Base-by-base conservation (phyloP, 1,140 invertebrate species). In the Dendroctonus ponderosae region DNA sequence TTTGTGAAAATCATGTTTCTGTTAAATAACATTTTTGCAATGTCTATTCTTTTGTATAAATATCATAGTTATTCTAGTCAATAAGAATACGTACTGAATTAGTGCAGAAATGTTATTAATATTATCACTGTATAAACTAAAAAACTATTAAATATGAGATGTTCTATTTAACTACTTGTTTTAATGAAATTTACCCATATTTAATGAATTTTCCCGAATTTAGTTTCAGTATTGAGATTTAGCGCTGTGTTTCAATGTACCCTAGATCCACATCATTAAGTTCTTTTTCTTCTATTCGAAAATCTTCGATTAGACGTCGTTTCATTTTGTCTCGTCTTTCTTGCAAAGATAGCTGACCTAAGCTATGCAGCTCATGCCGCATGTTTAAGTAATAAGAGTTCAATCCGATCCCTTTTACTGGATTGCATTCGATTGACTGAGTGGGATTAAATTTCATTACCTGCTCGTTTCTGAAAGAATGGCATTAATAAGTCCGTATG, bases 41-140 rank as follows among this genome's bases (percentile, higher is more conserved):
- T 26, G 37, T 54, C 11, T 14, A 40, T 46, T 49, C 41, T 44
- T 52, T 26, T 46, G 46, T 67, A 57, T 67, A 67, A 8, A 67
- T 67, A 67, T 11, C 37, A 52, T 67, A 67, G 65, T 67, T 67
- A 37, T 67, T 67, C 65, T 67, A 67, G 65, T 67, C 65, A 67
- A 44, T 60, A 67, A 59, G 57, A 61, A 9, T 67, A 59, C 57
- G 65, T 67, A 67, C 65, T 67, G 65, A 67, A 41, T 51, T 61
- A 61, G 50, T 49, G 50, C 48, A 65, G 48, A 67, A 52, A 67
- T 52, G 57, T 66, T 66, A 66, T 64, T 46, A 64, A 52, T 53
- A 62, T 62, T 62, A 62, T 58, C 39, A 57, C 15, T 57, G 64
- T 58, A 58, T 60, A 7, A 50, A 56, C 46, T 41, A 42, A 40